Conservation (phyloP, 2,888 invertebrate species). For the Hydrotaea diabolus region DNA sequence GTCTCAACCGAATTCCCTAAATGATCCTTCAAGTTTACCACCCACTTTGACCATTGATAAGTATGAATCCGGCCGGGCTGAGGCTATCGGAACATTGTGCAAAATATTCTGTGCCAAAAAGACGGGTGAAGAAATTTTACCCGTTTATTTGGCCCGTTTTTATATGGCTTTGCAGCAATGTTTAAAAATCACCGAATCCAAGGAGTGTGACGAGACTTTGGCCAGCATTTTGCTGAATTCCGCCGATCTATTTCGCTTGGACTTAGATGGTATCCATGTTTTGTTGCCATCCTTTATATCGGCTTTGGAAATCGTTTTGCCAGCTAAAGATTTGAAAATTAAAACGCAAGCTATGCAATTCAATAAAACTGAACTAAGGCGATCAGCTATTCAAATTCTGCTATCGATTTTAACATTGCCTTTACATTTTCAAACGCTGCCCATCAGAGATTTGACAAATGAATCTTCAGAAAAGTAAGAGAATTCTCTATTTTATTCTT, state of each 20-base stretch:
- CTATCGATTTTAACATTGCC: slow-evolving; percentile 96
- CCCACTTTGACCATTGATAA: slow-evolving; percentile 88
- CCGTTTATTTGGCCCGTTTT: slow-evolving; percentile 95
- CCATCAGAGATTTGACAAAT: slow-evolving; percentile 86
- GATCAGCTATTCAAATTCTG: slow-evolving; percentile 94
- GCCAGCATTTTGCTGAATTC: slow-evolving; percentile 94
- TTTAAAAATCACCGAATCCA: slow-evolving; percentile 86
- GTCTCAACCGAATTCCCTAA: slow-evolving; percentile 85
- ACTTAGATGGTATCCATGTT: slow-evolving; percentile 95
- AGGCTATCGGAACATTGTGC: slow-evolving; percentile 96
- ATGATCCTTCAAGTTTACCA: slow-evolving; percentile 86
- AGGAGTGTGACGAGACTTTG: slow-evolving; percentile 88
- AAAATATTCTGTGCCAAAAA: slow-evolving; percentile 97
- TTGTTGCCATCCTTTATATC: slow-evolving; percentile 93
- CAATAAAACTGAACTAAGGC: slow-evolving; percentile 90
- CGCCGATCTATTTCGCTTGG: slow-evolving; percentile 92
- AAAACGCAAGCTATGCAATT: slow-evolving; percentile 84
- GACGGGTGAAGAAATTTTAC: slow-evolving; percentile 91
- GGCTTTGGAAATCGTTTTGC: slow-evolving; percentile 94
- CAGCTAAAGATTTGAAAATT: slow-evolving; percentile 91
- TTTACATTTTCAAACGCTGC: slow-evolving; percentile 91
- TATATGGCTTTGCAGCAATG: slow-evolving; percentile 96
- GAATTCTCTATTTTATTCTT: slow-evolving; percentile 55
- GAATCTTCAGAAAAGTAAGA: slow-evolving; percentile 82
- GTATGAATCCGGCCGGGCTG: slow-evolving; percentile 93